Conservation (phyloP, 2,888 invertebrate genomes). For the Thera obeliscata region DNA sequence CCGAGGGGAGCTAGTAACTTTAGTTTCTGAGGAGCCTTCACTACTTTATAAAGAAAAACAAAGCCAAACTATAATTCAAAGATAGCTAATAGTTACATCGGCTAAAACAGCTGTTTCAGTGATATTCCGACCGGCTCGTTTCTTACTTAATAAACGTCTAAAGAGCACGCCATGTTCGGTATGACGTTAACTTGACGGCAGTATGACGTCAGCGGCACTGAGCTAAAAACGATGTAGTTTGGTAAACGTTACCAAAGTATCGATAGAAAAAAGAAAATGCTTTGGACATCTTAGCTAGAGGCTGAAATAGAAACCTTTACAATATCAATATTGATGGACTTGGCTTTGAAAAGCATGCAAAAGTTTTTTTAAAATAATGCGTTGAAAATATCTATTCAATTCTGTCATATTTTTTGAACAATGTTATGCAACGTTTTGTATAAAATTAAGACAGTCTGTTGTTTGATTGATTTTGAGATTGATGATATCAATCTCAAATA, state of each 20-base stretch:
- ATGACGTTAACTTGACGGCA: conserved; percentile 72
- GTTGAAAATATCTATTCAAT: no score
- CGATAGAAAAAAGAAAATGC: no score
- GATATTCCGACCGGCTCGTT: conserved; percentile 55
- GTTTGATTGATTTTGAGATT: no score
- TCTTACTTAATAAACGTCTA: conserved; percentile 74
- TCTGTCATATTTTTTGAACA: no score
- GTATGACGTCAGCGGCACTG: conserved; percentile 54
- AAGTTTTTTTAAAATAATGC: no score
- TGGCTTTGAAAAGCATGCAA: neutral
- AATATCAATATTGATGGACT: neutral
- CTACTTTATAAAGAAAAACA: no score
- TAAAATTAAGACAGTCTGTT: no score
- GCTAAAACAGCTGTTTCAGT: conserved; percentile 52
- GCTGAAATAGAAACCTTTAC: neutral
- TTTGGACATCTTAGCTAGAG: neutral
- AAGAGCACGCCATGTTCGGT: conserved; percentile 48
- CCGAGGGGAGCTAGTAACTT: no score
- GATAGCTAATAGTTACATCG: conserved; percentile 38
- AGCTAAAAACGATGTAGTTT: conserved; percentile 65
- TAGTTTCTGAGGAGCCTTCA: no score
- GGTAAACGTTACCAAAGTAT: neutral
- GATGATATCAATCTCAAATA: no score
- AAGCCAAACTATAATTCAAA: conserved; percentile 1
- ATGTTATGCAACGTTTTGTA: no score